phyloP scores from a whole-genome alignment of 2,888 invertebrate species.

The Byasa hedistus region DNA sequence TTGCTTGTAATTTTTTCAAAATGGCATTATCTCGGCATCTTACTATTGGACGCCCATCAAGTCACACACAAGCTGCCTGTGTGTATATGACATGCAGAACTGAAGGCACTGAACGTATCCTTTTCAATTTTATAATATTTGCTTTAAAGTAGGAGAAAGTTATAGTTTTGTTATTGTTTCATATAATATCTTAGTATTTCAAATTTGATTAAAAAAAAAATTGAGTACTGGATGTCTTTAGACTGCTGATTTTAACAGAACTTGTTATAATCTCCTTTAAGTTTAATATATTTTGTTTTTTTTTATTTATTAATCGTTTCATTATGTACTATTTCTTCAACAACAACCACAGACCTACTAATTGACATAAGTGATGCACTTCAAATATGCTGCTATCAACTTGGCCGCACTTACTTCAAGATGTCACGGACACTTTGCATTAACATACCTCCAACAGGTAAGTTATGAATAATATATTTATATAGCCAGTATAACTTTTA shows the following conservation, averaged over 20 bases:
- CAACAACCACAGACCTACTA: constrained; percentile 85
- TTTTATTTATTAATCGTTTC: not conserved
- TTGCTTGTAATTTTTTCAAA: constrained; percentile 95
- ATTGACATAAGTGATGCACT: constrained; percentile 99
- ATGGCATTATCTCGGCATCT: constrained; percentile 91
- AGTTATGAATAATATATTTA: constrained; percentile 60
- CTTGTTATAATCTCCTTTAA: too few species aligned
- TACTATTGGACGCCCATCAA: constrained; percentile 94
- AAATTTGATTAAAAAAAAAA: too few species aligned
- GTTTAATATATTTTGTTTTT: not conserved
- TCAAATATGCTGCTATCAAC: constrained; percentile 96
- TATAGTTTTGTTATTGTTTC: not conserved
- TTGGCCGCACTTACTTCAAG: constrained; percentile 95
- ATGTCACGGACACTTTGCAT: constrained; percentile 94
- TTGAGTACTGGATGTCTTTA: too few species aligned
- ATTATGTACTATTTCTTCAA: constrained; percentile 51
- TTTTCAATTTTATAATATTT: constrained; percentile 52
- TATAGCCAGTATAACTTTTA: not conserved
- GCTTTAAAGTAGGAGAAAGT: not conserved
- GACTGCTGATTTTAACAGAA: too few species aligned
- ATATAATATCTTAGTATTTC: not conserved
- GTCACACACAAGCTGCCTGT: constrained; percentile 97
- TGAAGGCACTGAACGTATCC: constrained; percentile 96
- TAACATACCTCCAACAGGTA: constrained; percentile 92
- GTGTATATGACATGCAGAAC: constrained; percentile 98